Base-by-base conservation (phyloP, 2,113 vertebrate genomes). In the Chloropsis hardwickii region DNA sequence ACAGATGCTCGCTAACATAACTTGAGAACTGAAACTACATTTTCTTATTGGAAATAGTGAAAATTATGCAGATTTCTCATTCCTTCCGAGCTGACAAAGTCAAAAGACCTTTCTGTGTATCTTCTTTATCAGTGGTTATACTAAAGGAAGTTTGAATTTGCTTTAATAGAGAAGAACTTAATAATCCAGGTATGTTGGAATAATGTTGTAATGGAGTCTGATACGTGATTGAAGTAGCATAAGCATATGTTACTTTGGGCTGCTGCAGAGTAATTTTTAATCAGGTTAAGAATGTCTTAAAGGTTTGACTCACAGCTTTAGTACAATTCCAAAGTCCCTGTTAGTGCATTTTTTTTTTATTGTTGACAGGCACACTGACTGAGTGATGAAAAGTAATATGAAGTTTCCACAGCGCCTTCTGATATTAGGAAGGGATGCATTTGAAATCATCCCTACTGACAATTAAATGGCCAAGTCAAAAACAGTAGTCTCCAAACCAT, bases 1-100 rank as follows among this genome's bases (percentile, higher is more conserved):
- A 74, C 83, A 97, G 94, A 94, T 92, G 80, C 86, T 91, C 64
- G 9, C 83, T 83, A 84, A 70, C 35, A 62, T 51, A 80, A 56
- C 88, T 80, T 73, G 85, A 88, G 86, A 92, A 71, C 28, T 39
- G 48, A 74, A 91, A 67, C 50, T 58, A 14, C 14, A 57, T 81
- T 57, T 92, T 81, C 79, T 44, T 56, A 28, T 19, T 84, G 48
- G 66, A 86, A 90, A 79, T 22, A 53, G 74, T 48, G 57, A 88
- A 72, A 66, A 91, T 40, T 11, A 61, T 90, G 45, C n/a, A 61
- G 48, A 91, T 76, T 91, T 87, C 20, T 85, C 23, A 48, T 69
- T 65, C 23, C 21, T 93, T 57, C 18, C 22, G 7, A 50, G 23
- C 40, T 50, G 45, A 90, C 2, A 54, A 88, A 80, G 4, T 69